phyloP scores from a whole-genome alignment of 1,140 invertebrate species.

The Nautilus pompilius region DNA sequence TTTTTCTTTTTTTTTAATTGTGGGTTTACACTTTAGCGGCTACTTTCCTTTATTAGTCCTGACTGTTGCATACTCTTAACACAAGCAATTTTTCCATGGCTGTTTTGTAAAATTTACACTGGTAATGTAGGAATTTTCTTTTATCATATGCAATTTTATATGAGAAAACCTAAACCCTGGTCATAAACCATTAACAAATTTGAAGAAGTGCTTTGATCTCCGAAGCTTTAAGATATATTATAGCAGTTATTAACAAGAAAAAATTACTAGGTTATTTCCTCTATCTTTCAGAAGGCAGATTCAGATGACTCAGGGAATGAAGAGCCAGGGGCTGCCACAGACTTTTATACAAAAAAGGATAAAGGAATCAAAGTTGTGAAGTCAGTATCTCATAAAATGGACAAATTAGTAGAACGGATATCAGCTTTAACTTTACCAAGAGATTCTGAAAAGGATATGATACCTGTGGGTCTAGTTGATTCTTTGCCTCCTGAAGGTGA shows the following conservation, averaged over 20 bases:
- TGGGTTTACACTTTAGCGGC: too few relatives aligned
- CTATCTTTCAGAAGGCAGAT: conserved; percentile 70
- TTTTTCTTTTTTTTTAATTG: too few relatives aligned
- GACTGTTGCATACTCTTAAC: too few relatives aligned
- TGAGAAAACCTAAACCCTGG: background rate
- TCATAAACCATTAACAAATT: background rate
- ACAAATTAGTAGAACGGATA: conserved; percentile 54
- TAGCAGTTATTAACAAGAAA: background rate
- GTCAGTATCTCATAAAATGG: conserved; percentile 41
- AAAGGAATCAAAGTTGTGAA: conserved; percentile 19
- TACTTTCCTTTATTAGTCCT: too few relatives aligned
- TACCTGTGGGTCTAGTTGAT: conserved; percentile 58
- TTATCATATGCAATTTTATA: too few relatives aligned
- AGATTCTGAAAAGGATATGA: conserved; percentile 35
- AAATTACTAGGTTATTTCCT: conserved; percentile 2
- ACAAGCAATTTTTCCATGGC: background rate
- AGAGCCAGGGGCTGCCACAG: conserved; percentile 68
- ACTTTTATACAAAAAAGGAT: conserved; percentile 42
- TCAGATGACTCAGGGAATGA: conserved; percentile 92
- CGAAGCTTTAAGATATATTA: background rate
- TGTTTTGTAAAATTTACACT: too few relatives aligned
- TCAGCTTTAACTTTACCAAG: conserved; percentile 48
- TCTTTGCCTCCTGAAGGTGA: conserved; percentile 67
- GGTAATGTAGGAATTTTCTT: too few relatives aligned
- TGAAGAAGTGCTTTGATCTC: background rate